Percentiles rank a stretch among this genome's conserved stretches.
Conservation (phyloP, 2,797 vertebrate genomes). For the Sebastes dallii region DNA sequence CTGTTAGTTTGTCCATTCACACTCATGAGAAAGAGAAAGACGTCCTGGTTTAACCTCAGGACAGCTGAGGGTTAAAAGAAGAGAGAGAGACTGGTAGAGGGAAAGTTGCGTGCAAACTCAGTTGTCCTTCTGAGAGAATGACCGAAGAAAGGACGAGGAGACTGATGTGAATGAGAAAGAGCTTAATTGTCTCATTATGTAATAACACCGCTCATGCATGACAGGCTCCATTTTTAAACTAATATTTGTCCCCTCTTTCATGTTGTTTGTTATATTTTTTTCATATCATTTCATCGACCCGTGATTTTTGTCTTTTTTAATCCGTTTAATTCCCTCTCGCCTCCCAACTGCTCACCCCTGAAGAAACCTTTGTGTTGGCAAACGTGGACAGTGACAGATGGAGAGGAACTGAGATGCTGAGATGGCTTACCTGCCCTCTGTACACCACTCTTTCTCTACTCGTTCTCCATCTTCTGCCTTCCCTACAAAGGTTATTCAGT, state of each 20-base stretch:
- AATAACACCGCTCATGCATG: conserved; percentile 6
- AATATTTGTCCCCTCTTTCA: neutral
- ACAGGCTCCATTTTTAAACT: neutral
- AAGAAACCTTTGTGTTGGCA: conserved; percentile 11
- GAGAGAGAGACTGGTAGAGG: neutral
- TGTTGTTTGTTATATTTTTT: neutral
- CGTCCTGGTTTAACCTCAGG: neutral
- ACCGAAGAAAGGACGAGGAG: neutral
- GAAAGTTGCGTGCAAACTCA: neutral
- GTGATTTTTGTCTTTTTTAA: neutral
- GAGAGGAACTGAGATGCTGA: conserved; percentile 1
- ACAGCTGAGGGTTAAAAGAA: conserved; percentile 22
- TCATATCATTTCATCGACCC: neutral
- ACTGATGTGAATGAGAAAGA: conserved; percentile 16
- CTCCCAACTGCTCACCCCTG: neutral
- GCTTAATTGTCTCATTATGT: conserved; percentile 33
- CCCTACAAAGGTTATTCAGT: neutral
- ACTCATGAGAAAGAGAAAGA: neutral
- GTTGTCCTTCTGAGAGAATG: neutral
- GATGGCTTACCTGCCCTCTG: neutral
- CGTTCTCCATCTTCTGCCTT: neutral
- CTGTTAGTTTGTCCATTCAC: neutral
- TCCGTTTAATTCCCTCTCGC: neutral
- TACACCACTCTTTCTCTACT: neutral
- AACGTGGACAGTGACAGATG: conserved; percentile 29